phyloP scores from a whole-genome alignment of 1,140 invertebrate genomes.

The Orchestia grillus region DNA sequence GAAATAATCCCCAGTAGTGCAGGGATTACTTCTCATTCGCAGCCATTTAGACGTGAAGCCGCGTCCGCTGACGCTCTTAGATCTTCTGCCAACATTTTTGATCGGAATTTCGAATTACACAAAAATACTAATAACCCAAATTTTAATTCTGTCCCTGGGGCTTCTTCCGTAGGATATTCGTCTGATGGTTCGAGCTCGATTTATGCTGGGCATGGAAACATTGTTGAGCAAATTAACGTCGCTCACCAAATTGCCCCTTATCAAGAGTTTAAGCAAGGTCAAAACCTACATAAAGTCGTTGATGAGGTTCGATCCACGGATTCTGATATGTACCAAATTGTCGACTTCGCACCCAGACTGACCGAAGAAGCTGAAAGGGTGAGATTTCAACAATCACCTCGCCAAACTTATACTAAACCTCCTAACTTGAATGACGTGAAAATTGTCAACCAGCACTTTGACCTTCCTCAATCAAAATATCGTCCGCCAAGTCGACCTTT shows the following conservation, averaged over 20 bases:
- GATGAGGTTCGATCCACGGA: conserved; percentile 37
- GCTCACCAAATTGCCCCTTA: conserved; percentile 32
- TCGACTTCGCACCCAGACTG: not conserved
- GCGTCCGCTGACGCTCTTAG: not conserved
- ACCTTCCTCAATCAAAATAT: not conserved
- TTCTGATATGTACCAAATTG: conserved; percentile 30
- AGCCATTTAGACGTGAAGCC: not conserved
- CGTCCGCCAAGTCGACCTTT: not conserved
- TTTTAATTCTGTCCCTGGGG: not conserved
- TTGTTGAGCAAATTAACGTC: not conserved
- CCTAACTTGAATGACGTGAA: not conserved
- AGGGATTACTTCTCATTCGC: not conserved
- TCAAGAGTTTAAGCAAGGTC: not conserved
- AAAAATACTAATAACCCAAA: not conserved
- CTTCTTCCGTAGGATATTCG: not conserved
- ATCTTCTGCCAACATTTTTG: not conserved
- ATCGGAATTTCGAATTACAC: not conserved
- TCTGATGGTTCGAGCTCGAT: conserved; percentile 43
- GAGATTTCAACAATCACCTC: not conserved
- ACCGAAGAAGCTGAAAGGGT: not conserved
- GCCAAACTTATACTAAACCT: not conserved
- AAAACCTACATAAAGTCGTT: not conserved
- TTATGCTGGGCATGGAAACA: not conserved
- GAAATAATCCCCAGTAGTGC: not conserved
- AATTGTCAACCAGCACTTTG: conserved; percentile 8